Conservation (phyloP, 1,140 invertebrate genomes). For the Notospermus geniculatus region DNA sequence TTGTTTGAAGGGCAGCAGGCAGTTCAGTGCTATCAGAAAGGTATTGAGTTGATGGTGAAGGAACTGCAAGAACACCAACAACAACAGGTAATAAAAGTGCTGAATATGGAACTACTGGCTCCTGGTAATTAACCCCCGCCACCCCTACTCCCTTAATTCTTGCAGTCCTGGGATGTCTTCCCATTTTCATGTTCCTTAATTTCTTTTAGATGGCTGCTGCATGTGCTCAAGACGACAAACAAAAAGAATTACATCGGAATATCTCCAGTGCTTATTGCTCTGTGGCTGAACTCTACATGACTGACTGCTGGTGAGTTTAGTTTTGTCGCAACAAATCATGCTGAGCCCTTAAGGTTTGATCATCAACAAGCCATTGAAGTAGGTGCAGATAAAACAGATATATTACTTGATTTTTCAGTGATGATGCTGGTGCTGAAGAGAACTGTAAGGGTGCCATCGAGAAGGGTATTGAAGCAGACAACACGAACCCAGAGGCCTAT, state of each 20-base stretch:
- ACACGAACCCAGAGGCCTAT: slow-evolving; percentile 53
- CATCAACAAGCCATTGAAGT: neutral
- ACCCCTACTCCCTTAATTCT: too few species aligned
- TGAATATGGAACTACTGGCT: too few species aligned
- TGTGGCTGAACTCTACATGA: slow-evolving; percentile 58
- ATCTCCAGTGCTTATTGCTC: slow-evolving; percentile 56
- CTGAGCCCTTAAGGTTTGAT: neutral
- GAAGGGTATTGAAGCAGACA: slow-evolving; percentile 46
- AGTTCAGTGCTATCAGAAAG: slow-evolving; percentile 53
- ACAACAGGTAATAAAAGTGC: neutral
- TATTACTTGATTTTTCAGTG: slow-evolving; percentile 36
- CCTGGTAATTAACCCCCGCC: too few species aligned
- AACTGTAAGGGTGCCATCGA: slow-evolving; percentile 49
- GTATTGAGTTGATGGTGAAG: slow-evolving; percentile 51
- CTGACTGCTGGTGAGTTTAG: slow-evolving; percentile 52
- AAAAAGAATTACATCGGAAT: slow-evolving; percentile 33
- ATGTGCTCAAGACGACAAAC: slow-evolving; percentile 26
- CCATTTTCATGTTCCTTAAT: neutral
- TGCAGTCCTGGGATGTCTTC: too few species aligned
- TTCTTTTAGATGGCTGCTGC: slow-evolving; percentile 33
- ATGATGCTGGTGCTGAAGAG: slow-evolving; percentile 52
- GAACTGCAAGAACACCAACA: slow-evolving; percentile 13
- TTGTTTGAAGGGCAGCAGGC: slow-evolving; percentile 49
- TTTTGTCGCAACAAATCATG: neutral
- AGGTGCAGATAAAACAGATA: neutral